Evolutionary conservation across 1,140 invertebrate species (phyloP), one percentile per base, ranked within the genome.

Genomic region (Monochamus saltuarius): DNA sequence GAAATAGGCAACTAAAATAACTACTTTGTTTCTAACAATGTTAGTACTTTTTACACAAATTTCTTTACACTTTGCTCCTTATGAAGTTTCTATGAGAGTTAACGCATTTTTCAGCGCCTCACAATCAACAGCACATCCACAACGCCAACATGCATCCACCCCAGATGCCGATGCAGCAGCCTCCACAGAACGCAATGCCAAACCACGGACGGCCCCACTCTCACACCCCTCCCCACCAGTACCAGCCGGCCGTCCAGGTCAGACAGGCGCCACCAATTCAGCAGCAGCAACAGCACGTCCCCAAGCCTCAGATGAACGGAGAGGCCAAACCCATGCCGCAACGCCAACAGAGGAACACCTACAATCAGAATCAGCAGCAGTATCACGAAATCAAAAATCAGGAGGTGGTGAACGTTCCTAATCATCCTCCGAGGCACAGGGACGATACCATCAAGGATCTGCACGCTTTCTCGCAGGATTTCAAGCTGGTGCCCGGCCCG

Each of bases 381-480:
- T 68, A 73, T 11, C 77, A 29, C 13, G 39, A 36, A 9, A 56
- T 45, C 0, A 56, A 43, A 45, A 19, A 2, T 34, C 13, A 19
- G 17, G 46, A n/a, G 1, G 16, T 49, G 11, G 17, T n/a, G 45
- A 34, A 17, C 16, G 39, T n/a, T 46, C 19, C 43, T n/a, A 10
- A 16, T 11, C 56, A 57, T 38, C 62, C 40, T 9, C 14, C 34
- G 2, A 47, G 64, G 17, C 71, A 74, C 29, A 74, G 42, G 65
- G 60, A 62, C 10, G 72, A 73, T 6, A 43, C 61, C 0, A 19
- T 71, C 4, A 72, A 74, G 76, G 81, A 83, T 43, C 65, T 83
- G 14, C 79, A 80, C 46, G 77, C 79, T 59, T 83, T 83, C 68
- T 75, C 78, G 1, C 75, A 78, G 56, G 82, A 83, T 47, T 84